Base-by-base conservation (phyloP, 2,113 vertebrate genomes). In the Phoenicopterus ruber region DNA sequence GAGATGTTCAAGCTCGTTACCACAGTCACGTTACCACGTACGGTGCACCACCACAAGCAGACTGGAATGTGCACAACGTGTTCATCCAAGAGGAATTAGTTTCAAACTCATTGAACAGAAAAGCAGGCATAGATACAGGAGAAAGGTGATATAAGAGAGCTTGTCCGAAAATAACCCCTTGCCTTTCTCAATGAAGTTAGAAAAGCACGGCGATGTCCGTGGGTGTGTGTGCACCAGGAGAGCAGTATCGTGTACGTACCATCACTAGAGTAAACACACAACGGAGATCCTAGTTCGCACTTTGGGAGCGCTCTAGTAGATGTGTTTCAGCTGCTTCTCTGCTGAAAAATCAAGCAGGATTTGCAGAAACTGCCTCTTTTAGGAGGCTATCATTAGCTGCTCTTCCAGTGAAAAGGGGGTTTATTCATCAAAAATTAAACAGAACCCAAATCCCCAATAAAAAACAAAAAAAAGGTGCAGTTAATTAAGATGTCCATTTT, bases 161-260 rank as follows among this genome's bases (percentile, higher is more conserved):
- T 82, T 34, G 38, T 26, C 44, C 54, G 69, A 80, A 77, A 69
- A 54, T 9, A 67, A 71, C 20, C 28, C 21, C 77, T 58, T 70
- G 65, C 38, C n/a, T 61, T 81, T 81, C 52, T 67, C 66, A 72
- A 40, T 50, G 8, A 50, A 26, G 36, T n/a, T 5, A 73, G 72
- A 26, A 72, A 86, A 62, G 77, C 36, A 46, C 18, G 49, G 55
- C 2, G 1, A n/a, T 13, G 18, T 5, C 32, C 3, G 0, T 22
- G 9, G 31, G 36, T n/a, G 29, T 21, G 14, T 7, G 0, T 24
- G 62, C 21, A 57, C 21, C 10, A 50, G 38, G 55, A 71, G 8
- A 52, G 46, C 73, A 55, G 19, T 5, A 32, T 13, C 36, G 65
- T 1, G 0, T 22, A 42, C 1, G 0, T 15, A 52, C 28, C 49